A percentile compares a stretch with the other conserved stretches of the same genome.
phyloP scores from a whole-genome alignment of 2,113 vertebrate species.

The Austrofundulus limnaeus region DNA sequence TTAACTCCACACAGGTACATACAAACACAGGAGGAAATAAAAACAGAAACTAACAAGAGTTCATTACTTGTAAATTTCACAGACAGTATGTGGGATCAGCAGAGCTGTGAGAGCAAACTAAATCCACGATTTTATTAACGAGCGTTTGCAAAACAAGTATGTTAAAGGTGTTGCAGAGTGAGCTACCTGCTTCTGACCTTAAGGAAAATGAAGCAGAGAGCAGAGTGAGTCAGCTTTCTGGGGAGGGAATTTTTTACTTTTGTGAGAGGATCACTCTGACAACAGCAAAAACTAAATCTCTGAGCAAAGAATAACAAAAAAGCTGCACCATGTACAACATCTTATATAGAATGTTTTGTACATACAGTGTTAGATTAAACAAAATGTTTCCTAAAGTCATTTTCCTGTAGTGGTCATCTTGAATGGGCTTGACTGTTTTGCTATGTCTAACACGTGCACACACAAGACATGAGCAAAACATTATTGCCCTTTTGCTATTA shows the following conservation, averaged over 20 bases:
- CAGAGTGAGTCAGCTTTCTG: constrained; percentile 1
- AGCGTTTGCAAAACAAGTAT: constrained; percentile 20
- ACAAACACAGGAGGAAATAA: not conserved
- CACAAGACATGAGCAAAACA: too few relatives aligned
- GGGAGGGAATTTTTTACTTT: constrained; percentile 8
- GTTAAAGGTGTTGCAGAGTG: constrained; percentile 25
- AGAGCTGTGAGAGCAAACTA: constrained; percentile 22
- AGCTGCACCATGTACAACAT: too few relatives aligned
- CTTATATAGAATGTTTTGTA: too few relatives aligned
- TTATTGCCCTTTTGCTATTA: too few relatives aligned
- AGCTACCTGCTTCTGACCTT: constrained; percentile 9
- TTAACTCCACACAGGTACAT: constrained; percentile 1
- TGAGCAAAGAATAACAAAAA: not conserved
- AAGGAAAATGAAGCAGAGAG: constrained; percentile 19
- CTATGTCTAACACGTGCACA: too few relatives aligned
- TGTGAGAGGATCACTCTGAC: constrained; percentile 9
- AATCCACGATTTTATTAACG: constrained; percentile 15
- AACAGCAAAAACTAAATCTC: constrained; percentile 1
- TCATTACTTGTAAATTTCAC: constrained; percentile 25
- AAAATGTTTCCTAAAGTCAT: too few relatives aligned
- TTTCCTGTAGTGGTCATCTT: too few relatives aligned
- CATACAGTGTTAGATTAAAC: too few relatives aligned
- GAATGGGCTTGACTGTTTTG: too few relatives aligned
- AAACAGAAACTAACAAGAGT: constrained; percentile 17
- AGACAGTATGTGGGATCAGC: not conserved